Conservation (phyloP, 2,113 vertebrate species). For the Aphelocoma coerulescens region DNA sequence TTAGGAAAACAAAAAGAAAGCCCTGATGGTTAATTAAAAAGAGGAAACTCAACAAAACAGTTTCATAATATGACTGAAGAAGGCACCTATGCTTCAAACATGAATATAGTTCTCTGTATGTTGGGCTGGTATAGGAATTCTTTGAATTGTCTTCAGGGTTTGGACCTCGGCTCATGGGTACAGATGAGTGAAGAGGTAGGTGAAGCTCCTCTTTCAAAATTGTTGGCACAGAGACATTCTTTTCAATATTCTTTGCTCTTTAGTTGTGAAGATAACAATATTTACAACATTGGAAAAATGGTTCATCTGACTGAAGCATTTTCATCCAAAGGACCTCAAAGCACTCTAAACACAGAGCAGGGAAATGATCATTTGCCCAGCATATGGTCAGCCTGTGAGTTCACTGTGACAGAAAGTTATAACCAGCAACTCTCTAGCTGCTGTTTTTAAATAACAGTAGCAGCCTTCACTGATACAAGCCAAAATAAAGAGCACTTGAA, state of each 20-base stretch:
- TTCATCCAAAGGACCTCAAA: background rate
- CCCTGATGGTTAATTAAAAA: background rate
- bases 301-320: background rate
- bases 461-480: background rate
- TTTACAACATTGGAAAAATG: background rate
- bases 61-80: background rate
- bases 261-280: background rate
- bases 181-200: background rate
- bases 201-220: background rate
- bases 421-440: background rate
- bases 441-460: background rate
- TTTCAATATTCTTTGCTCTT: background rate
- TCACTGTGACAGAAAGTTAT: background rate
- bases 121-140: background rate
- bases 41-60: background rate
- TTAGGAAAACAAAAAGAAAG: background rate
- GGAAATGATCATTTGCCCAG: background rate
- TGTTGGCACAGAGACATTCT: background rate
- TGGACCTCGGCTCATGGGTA: background rate
- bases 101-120: background rate
- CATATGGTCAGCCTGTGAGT: background rate
- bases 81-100: background rate
- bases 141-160: background rate
- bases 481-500: slow-evolving; percentile 13
- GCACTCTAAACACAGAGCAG: background rate